These are phyloP conservation scores for Rhagonycha fulva DNA, from an alignment of 2,888 invertebrate species.

Conservation along the genomic window DNA sequence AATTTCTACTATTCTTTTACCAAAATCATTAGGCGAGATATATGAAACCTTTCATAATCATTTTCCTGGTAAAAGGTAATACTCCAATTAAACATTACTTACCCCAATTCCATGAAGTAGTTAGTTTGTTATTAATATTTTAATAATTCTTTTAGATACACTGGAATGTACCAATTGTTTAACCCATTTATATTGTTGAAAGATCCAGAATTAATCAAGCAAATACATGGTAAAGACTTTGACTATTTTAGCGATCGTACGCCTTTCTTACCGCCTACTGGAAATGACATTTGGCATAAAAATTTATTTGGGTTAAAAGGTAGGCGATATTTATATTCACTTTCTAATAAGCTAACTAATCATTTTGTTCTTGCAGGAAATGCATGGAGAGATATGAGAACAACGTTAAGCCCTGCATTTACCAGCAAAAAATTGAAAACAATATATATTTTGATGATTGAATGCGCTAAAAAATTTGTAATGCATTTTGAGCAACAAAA, in stretches of 20 bases:
- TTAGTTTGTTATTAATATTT: too few species aligned
- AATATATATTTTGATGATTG: slow-evolving; percentile 43
- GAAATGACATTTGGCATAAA: slow-evolving; percentile 4
- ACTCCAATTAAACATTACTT: neutral
- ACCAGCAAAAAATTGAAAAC: slow-evolving; percentile 30
- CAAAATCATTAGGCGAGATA: neutral
- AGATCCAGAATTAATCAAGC: slow-evolving; percentile 16
- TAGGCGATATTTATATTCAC: neutral
- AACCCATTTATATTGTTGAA: neutral
- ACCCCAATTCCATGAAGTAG: neutral
- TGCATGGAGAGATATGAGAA: too few species aligned
- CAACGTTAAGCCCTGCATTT: slow-evolving; percentile 24
- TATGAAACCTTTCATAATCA: neutral
- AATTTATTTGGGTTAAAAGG: slow-evolving; percentile 12
- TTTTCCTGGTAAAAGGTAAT: neutral
- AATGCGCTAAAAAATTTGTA: slow-evolving; percentile 35
- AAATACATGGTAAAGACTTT: slow-evolving; percentile 15
- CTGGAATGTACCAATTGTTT: slow-evolving; percentile 7
- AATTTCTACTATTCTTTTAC: neutral
- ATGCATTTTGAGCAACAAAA: slow-evolving; percentile 36
- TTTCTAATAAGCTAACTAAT: too few species aligned
- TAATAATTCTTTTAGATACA: slow-evolving; percentile 8
- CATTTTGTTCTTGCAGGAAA: neutral
- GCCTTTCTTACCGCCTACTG: neutral
- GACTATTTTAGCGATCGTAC: slow-evolving; percentile 13